Percentiles rank a stretch among this genome's conserved stretches.
These are phyloP conservation scores for Myiotriccus ornatus DNA, from an alignment of 2,797 vertebrate species.

Conservation along the genomic window DNA sequence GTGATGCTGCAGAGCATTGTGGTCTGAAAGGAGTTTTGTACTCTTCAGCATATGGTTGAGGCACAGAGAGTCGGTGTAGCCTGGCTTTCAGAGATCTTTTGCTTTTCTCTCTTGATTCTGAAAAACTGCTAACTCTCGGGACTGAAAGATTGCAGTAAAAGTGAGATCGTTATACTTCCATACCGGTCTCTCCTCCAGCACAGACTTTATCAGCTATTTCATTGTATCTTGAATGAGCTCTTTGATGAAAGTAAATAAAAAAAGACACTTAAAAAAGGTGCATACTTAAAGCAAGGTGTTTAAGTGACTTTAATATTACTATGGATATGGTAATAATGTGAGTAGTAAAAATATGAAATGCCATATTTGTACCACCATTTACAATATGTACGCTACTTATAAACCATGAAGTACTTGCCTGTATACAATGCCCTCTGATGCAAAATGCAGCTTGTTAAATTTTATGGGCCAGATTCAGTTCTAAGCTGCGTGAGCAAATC, in stretches of 20 bases:
- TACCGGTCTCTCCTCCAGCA: slow-evolving; percentile 28
- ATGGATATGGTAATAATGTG: not conserved
- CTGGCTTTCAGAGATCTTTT: not conserved
- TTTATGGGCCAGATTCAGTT: not conserved
- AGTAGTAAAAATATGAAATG: slow-evolving; percentile 29
- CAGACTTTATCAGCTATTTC: slow-evolving; percentile 33
- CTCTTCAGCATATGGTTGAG: not conserved
- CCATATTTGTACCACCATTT: not conserved
- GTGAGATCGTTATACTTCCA: slow-evolving; percentile 4
- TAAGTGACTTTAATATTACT: slow-evolving; percentile 26
- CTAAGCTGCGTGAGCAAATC: not conserved
- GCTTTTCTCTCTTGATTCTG: slow-evolving; percentile 3
- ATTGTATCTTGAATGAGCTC: slow-evolving; percentile 17
- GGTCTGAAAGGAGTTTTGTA: not conserved
- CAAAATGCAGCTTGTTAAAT: slow-evolving; percentile 24
- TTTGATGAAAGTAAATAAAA: slow-evolving; percentile 24
- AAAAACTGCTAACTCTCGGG: not conserved
- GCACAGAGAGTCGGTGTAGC: not conserved
- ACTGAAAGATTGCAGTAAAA: slow-evolving; percentile 49
- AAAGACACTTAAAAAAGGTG: slow-evolving; percentile 23
- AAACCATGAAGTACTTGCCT: not conserved
- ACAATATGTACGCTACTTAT: not conserved
- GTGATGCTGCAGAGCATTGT: not conserved
- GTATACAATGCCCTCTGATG: not conserved
- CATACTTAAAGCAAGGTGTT: not conserved